These are phyloP conservation scores for Luffia ferchaultella DNA, from an alignment of 2,888 invertebrate species.

Conservation along the genomic window DNA sequence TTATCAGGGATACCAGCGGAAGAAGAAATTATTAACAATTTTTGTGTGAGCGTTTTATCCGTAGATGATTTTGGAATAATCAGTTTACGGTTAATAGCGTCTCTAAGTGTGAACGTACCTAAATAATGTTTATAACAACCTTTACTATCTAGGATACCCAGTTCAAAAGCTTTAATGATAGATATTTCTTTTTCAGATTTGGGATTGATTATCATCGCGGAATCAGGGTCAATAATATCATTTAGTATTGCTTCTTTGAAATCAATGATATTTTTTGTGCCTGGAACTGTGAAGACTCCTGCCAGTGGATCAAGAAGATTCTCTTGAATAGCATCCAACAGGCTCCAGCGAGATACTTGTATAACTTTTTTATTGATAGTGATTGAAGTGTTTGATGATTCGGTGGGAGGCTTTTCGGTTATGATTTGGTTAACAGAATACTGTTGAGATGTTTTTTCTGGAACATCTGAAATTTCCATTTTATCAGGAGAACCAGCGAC, in stretches of 20 bases:
- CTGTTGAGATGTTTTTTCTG: constrained; percentile 20
- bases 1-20: constrained; percentile 75
- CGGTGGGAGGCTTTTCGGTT: background rate
- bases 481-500: constrained; percentile 75
- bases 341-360: constrained; percentile 84
- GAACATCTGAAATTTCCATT: constrained; percentile 71
- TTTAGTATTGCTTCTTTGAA: constrained; percentile 89
- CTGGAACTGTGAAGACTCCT: constrained; percentile 86
- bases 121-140: constrained; percentile 73
- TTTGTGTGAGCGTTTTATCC: constrained; percentile 57
- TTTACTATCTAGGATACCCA: constrained; percentile 77
- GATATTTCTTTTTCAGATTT: constrained; percentile 73
- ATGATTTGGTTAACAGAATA: background rate
- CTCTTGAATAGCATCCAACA: constrained; percentile 84
- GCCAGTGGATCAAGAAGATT: constrained; percentile 82
- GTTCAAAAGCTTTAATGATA: constrained; percentile 77
- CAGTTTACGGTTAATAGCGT: constrained; percentile 73
- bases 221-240: constrained; percentile 84
- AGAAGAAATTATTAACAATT: constrained; percentile 76
- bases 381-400: background rate
- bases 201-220: constrained; percentile 83
- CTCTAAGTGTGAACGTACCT: constrained; percentile 72
- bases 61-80: constrained; percentile 68
- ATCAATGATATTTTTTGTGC: constrained; percentile 83
- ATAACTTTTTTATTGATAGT: constrained; percentile 79